Percentiles rank a stretch among this genome's conserved stretches.
Evolutionary conservation across 2,113 vertebrate genomes (phyloP).

Genomic region (Anser brachyrhynchus): DNA sequence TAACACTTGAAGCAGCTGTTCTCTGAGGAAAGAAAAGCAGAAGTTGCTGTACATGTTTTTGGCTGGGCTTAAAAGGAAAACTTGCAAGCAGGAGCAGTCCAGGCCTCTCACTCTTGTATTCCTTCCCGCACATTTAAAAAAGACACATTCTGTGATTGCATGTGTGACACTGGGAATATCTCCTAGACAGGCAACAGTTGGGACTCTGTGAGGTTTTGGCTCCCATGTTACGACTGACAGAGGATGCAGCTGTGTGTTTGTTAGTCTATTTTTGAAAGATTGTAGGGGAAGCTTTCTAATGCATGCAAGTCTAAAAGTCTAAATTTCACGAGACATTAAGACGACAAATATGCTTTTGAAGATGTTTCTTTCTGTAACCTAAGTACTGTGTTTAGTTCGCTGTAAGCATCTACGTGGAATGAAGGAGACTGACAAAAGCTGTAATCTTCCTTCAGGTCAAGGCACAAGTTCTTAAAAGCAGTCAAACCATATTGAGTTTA

Average conservation of each 20-base stretch:
- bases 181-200: background rate
- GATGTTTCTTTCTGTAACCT: background rate
- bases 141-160: background rate
- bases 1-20: background rate
- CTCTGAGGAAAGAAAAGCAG: background rate
- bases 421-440: background rate
- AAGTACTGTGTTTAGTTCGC: background rate
- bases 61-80: background rate
- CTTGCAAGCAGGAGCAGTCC: background rate
- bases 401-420: background rate
- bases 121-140: background rate
- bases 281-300: background rate
- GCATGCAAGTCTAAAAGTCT: fast-evolving
- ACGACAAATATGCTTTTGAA: background rate
- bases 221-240: fast-evolving
- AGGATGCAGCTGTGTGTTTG: background rate
- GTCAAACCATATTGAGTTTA: background rate
- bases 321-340: background rate
- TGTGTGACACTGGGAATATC: background rate
- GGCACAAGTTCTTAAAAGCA: background rate
- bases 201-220: background rate
- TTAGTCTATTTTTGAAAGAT: background rate
- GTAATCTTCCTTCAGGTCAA: background rate
- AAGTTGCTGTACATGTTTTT: background rate
- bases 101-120: background rate